These are phyloP conservation scores for Lasioglossum figueresi DNA, from an alignment of 2,888 invertebrate species.

Conservation along the genomic window DNA sequence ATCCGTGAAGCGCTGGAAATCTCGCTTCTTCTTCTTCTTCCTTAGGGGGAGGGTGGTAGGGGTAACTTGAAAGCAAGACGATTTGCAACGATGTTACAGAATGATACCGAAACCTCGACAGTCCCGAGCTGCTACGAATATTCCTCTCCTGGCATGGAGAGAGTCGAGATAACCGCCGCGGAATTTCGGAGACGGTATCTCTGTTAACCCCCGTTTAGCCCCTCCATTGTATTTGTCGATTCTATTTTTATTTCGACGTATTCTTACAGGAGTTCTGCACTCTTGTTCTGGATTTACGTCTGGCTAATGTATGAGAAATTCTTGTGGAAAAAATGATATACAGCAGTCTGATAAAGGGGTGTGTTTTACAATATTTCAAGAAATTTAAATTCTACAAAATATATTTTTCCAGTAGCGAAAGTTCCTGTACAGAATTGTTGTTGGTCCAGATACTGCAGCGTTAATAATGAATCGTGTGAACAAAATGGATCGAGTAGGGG, in stretches of 20 bases:
- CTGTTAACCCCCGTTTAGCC: background rate
- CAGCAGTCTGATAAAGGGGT: background rate
- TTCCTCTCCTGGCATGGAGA: background rate
- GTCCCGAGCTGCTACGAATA: background rate
- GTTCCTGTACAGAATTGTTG: background rate
- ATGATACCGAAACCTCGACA: slow-evolving; percentile 11
- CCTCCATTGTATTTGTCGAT: background rate
- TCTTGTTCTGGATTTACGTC: background rate
- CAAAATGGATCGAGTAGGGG: background rate
- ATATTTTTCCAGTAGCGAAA: background rate
- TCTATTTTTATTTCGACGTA: background rate
- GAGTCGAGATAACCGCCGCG: background rate
- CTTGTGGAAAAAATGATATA: no score
- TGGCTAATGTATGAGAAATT: background rate
- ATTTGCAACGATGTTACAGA: slow-evolving; percentile 14
- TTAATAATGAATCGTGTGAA: background rate
- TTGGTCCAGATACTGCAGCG: background rate
- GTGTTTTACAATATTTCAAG: background rate
- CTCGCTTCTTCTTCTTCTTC: background rate
- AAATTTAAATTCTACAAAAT: background rate
- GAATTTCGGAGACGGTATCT: background rate
- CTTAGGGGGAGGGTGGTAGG: background rate
- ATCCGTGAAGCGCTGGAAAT: slow-evolving; percentile 18
- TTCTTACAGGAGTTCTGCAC: background rate
- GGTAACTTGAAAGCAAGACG: background rate